Base-by-base conservation (phyloP, 92 coral and sea anemone genomes). In the Phymanthus crucifer region DNA sequence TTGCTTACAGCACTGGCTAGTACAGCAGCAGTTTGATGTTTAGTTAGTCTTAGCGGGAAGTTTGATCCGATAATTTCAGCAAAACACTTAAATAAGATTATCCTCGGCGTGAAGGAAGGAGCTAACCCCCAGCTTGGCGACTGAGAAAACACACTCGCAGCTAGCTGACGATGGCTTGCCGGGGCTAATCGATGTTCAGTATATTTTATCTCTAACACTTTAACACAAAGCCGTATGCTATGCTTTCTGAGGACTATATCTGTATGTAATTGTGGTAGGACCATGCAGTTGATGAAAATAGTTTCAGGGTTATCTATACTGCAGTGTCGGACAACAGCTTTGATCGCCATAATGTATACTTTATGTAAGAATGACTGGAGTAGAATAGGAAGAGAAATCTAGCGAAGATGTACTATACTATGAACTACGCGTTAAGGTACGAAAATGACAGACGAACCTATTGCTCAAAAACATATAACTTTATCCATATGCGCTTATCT, bases 61-160 rank as follows among this genome's bases (percentile, higher is more conserved):
- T 40, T 71, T 36, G 48, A 71, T 40, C 75, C 50, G 75, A 71
- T 71, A 71, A 71, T 71, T 36, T 71, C 50, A 71, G 43, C 75
- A 71, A 45, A 40, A 71, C 75, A 40, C 48, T 71, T 54, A 54
- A 54, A 54, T 24, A 6, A 54, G 64, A 54, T 54, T 54, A 54
- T 21, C 24, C 31, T n/a, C 64, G 9, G 27, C 6, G n/a, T 71
- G 21, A 71, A 38, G 16, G 75, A 71, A 27, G 29, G 12, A 36
- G 48, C 18, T 24, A 24, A 71, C 75, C 56, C 56, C 75, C 52
- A 40, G 75, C 74, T 13, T 71, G 26, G 75, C 52, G 6, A 71
- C 16, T 36, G 52, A 71, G 21, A 71, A 29, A 71, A 36, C 75
- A 36, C 21, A 24, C 68, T 23, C 10, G 1, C 29, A 35, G 13